Conservation (phyloP, 2,888 invertebrate species). For the Dione juno region DNA sequence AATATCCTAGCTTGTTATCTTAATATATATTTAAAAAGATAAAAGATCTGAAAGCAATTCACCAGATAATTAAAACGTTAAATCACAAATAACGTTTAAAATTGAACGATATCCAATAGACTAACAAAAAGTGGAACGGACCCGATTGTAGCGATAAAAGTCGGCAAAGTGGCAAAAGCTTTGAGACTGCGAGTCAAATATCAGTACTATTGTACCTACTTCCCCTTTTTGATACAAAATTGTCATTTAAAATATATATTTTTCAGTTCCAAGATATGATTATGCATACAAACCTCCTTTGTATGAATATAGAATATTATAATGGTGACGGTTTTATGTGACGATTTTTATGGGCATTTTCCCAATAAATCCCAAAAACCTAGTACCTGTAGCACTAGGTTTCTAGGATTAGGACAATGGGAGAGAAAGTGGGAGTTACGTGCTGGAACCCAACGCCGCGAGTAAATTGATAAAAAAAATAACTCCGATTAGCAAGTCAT, state of each 20-base stretch:
- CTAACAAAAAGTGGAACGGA: conserved; percentile 33
- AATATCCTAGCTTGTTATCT: no score
- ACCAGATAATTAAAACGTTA: conserved; percentile 2
- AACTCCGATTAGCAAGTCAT: conserved; percentile 3
- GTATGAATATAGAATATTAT: no score
- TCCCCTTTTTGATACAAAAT: conserved; percentile 9
- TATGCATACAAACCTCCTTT: no score
- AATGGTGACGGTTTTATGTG: no score
- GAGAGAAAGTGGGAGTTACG: no score
- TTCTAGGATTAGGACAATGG: no score
- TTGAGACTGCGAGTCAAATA: conserved; percentile 8
- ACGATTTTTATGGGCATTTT: no score
- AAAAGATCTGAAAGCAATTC: no score
- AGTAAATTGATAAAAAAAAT: not conserved
- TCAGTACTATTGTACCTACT: conserved; percentile 23
- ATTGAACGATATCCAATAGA: conserved; percentile 23
- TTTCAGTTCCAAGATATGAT: conserved; percentile 4
- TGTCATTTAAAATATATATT: conserved; percentile 15
- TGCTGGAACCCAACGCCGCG: no score
- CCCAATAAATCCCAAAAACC: no score
- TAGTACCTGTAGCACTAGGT: no score
- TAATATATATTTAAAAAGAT: no score
- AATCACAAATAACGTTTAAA: conserved; percentile 22
- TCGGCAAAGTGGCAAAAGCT: conserved; percentile 24
- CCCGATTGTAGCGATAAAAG: conserved; percentile 33